Evolutionary conservation across 2,113 vertebrate species (phyloP).

Genomic region (Marcusenius ussheri): DNA sequence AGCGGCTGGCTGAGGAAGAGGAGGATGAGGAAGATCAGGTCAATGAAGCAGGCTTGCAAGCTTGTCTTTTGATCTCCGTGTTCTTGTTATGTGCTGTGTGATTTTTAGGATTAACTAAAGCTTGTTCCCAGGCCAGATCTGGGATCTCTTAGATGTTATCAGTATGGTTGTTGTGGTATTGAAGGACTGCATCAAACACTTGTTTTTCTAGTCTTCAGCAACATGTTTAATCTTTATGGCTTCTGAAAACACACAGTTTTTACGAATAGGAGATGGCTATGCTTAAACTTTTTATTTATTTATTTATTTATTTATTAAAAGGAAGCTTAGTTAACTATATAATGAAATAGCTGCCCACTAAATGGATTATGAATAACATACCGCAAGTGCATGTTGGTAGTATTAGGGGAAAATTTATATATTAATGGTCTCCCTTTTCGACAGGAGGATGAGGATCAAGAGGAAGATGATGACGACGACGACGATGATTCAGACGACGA

Average conservation of each 20-base stretch:
- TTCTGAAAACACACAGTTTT: no score
- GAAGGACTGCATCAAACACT: not conserved
- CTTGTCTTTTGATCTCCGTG: not conserved
- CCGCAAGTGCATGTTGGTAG: not conserved
- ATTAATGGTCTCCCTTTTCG: constrained; percentile 23
- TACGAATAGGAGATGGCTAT: not conserved
- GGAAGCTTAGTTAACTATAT: not conserved
- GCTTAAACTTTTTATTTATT: not conserved
- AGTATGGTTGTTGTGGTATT: not conserved
- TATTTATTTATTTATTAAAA: not conserved
- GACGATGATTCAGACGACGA: constrained; percentile 84
- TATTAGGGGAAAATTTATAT: not conserved
- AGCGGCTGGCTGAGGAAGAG: constrained; percentile 93
- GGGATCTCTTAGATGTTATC: not conserved
- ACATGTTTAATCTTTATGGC: no score
- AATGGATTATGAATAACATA: not conserved
- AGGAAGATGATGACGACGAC: constrained; percentile 81
- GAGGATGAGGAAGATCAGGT: constrained; percentile 98
- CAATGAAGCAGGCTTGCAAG: constrained; percentile 38
- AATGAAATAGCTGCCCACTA: not conserved
- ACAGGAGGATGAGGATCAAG: constrained; percentile 67
- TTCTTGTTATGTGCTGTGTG: not conserved
- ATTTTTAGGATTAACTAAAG: not conserved
- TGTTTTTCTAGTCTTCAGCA: not conserved
- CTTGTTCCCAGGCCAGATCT: not conserved